These are phyloP conservation scores for Acanthaster planci DNA, from an alignment of 35 echinoderm and acorn worm genomes.

Conservation along the genomic window DNA sequence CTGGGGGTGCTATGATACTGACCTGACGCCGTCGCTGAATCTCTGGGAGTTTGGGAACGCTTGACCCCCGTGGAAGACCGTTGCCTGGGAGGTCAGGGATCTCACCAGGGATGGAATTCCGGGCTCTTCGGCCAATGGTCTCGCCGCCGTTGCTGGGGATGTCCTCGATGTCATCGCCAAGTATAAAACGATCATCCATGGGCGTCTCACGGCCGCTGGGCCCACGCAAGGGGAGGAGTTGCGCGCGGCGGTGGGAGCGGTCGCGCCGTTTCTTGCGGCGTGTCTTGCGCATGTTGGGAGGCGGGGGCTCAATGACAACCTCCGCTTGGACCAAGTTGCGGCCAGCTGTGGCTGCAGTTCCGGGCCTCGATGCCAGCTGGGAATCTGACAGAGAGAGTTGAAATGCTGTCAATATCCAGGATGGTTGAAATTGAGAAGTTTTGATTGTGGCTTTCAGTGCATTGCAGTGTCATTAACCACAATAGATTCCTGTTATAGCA, in stretches of 20 bases:
- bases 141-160: not conserved
- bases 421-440: not conserved
- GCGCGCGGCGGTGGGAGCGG: not conserved
- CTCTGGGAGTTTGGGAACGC: constrained; percentile 68
- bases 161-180: constrained; percentile 57
- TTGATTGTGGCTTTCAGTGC: too few species aligned
- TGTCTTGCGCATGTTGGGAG: constrained; percentile 16
- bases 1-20: constrained; percentile 41
- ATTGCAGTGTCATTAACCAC: too few species aligned
- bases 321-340: constrained; percentile 46
- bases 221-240: constrained; percentile 43
- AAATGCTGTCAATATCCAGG: not conserved
- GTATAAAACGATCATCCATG: constrained; percentile 54
- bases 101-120: not conserved
- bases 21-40: constrained; percentile 53
- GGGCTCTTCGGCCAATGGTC: not conserved
- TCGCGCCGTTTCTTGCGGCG: constrained; percentile 5
- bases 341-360: constrained; percentile 12
- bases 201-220: constrained; percentile 74
- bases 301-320: constrained; percentile 73
- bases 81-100: constrained; percentile 32
- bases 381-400: not conserved
- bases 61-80: constrained; percentile 31
- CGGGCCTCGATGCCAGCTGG: constrained; percentile 36
- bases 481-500: too few species aligned